Percentiles rank a stretch among this genome's conserved stretches.
Evolutionary conservation across 2,113 vertebrate species (phyloP).

Genomic region (Eretmochelys imbricata): DNA sequence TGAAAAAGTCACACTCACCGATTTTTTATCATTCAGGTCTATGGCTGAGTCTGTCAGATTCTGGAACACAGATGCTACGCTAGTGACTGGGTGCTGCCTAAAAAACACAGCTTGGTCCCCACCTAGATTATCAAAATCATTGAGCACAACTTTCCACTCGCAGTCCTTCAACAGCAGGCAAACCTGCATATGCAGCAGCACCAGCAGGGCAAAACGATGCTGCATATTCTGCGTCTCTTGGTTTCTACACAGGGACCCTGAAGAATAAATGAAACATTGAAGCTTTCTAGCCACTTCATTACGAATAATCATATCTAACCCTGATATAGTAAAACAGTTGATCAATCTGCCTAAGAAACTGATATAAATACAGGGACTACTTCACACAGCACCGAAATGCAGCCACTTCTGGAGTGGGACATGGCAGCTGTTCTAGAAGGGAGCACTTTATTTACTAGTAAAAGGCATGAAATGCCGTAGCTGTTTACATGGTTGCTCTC

Average conservation of each 20-base stretch:
- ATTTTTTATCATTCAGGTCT: background rate
- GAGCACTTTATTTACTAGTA: background rate
- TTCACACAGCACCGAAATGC: background rate
- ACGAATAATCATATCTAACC: background rate
- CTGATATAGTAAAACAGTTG: background rate
- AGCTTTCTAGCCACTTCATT: background rate
- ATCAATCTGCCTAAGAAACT: background rate
- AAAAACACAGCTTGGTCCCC: background rate
- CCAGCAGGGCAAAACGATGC: background rate
- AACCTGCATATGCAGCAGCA: background rate
- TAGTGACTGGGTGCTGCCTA: fast-evolving
- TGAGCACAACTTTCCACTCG: background rate
- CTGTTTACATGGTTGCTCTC: background rate
- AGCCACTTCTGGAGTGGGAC: background rate
- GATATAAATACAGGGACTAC: background rate
- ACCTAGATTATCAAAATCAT: fast-evolving
- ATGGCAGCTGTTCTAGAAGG: background rate
- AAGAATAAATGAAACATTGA: background rate
- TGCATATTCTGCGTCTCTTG: background rate
- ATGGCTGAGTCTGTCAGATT: background rate
- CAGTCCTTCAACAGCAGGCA: background rate
- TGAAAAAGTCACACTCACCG: background rate
- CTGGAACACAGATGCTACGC: background rate
- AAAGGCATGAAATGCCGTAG: background rate
- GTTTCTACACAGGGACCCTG: background rate